A percentile compares a stretch with the other conserved stretches of the same genome.
Conservation (phyloP, 1,140 invertebrate genomes). For the Cyrtorhinus lividipennis region DNA sequence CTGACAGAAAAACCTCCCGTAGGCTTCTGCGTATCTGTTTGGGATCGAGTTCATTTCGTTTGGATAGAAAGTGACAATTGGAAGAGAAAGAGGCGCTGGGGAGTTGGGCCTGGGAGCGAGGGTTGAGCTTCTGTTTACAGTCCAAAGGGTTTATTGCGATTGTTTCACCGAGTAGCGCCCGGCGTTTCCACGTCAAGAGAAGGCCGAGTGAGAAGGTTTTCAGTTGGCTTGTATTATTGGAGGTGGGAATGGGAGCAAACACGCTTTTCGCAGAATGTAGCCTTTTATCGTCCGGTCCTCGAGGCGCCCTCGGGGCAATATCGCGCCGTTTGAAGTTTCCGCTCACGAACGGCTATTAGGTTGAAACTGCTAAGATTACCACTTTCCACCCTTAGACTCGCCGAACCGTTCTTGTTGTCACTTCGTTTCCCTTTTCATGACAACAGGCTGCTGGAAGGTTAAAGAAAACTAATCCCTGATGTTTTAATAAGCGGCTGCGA, state of each 20-base stretch:
- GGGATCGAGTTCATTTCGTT: not conserved
- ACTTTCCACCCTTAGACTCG: too few relatives aligned
- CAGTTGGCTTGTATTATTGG: too few relatives aligned
- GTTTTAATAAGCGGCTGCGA: too few relatives aligned
- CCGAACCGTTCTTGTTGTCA: too few relatives aligned
- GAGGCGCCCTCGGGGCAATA: not conserved
- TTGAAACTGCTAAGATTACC: not conserved
- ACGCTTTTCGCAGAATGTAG: not conserved
- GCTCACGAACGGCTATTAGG: not conserved
- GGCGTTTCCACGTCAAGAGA: not conserved
- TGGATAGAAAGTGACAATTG: not conserved
- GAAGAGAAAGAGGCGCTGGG: too few relatives aligned
- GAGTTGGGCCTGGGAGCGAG: not conserved
- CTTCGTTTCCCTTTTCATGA: too few relatives aligned
- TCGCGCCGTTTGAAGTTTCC: not conserved
- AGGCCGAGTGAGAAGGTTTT: not conserved
- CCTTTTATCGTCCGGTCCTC: not conserved
- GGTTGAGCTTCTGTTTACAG: not conserved
- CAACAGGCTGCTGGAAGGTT: too few relatives aligned
- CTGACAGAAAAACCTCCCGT: too few relatives aligned
- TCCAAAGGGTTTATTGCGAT: not conserved
- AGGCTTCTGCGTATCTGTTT: not conserved
- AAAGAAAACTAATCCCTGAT: too few relatives aligned
- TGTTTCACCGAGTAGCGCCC: not conserved
- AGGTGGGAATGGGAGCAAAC: not conserved